Evolutionary conservation across 30 jellyfish, hydroid and myxozoan genomes (phyloP).

Genomic region (Aurelia sp.): DNA sequence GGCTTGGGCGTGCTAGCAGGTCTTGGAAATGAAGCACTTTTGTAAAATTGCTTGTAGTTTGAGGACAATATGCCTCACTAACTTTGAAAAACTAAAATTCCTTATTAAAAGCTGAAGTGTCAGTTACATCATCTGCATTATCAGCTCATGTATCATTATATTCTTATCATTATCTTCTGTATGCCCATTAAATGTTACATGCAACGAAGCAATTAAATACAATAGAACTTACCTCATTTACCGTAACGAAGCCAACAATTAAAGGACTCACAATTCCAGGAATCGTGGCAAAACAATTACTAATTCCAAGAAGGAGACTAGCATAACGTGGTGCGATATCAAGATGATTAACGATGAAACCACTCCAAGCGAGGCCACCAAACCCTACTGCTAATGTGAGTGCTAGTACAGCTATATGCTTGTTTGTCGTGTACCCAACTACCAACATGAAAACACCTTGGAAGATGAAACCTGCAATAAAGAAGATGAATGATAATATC

Average conservation of each 20-base stretch:
- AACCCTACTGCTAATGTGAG: slow-evolving; percentile 91
- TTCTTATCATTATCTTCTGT: too few species aligned
- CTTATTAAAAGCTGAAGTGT: too few species aligned
- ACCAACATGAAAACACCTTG: slow-evolving; percentile 82
- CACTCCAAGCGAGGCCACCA: slow-evolving; percentile 97
- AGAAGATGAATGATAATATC: not conserved
- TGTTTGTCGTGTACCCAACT: slow-evolving; percentile 82
- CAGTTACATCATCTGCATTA: too few species aligned
- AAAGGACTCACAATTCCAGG: slow-evolving; percentile 95
- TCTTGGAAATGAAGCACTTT: too few species aligned
- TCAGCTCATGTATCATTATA: too few species aligned
- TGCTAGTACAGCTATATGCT: slow-evolving; percentile 78
- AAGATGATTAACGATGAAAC: slow-evolving; percentile 91
- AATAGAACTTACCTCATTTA: slow-evolving; percentile 65
- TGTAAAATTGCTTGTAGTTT: too few species aligned
- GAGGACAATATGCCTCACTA: too few species aligned
- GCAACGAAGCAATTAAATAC: too few species aligned
- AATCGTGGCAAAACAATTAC: slow-evolving; percentile 94
- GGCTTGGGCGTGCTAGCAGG: too few species aligned
- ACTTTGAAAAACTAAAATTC: too few species aligned
- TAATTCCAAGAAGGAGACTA: slow-evolving; percentile 88
- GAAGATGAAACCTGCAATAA: slow-evolving; percentile 72
- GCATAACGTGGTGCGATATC: slow-evolving; percentile 98
- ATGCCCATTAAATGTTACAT: too few species aligned
- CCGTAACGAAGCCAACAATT: slow-evolving; percentile 85